Evolutionary conservation across 1,140 invertebrate species (phyloP).

Genomic region (Apis florea): DNA sequence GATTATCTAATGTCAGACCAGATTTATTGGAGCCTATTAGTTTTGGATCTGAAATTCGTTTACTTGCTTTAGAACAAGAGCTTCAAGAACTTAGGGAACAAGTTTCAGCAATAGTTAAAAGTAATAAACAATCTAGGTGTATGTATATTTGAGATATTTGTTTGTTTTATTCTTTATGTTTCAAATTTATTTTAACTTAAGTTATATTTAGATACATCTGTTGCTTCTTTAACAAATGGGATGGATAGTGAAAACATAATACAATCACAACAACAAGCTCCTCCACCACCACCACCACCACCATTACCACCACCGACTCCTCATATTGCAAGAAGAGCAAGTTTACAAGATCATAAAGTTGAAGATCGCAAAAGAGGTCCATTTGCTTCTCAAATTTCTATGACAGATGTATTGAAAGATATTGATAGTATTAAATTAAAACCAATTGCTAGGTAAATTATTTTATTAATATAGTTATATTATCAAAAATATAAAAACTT

Average conservation of each 20-base stretch:
- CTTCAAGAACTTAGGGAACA: conserved; percentile 78
- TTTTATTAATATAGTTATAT: neutral
- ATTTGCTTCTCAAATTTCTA: conserved; percentile 72
- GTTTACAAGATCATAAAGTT: conserved; percentile 77
- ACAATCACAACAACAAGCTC: conserved; percentile 41
- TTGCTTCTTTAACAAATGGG: conserved; percentile 67
- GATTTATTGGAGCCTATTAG: conserved; percentile 78
- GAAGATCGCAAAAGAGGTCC: conserved; percentile 73
- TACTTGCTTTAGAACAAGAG: conserved; percentile 78
- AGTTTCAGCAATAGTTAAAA: conserved; percentile 77
- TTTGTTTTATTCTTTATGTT: conserved; percentile 18
- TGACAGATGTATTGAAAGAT: conserved; percentile 75
- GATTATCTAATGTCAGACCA: conserved; percentile 75
- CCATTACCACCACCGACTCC: conserved; percentile 77
- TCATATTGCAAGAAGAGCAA: conserved; percentile 77
- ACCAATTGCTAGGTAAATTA: conserved; percentile 72
- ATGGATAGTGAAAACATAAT: conserved; percentile 52
- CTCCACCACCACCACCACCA: conserved; percentile 72
- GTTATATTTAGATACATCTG: conserved; percentile 59
- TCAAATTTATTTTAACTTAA: conserved; percentile 19
- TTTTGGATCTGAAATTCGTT: conserved; percentile 78
- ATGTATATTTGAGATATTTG: conserved; percentile 32
- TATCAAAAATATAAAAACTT: too few species aligned
- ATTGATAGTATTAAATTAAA: conserved; percentile 76
- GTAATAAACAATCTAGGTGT: conserved; percentile 69